Conservation (phyloP, 2,888 invertebrate genomes). For the Deilephila porcellus region DNA sequence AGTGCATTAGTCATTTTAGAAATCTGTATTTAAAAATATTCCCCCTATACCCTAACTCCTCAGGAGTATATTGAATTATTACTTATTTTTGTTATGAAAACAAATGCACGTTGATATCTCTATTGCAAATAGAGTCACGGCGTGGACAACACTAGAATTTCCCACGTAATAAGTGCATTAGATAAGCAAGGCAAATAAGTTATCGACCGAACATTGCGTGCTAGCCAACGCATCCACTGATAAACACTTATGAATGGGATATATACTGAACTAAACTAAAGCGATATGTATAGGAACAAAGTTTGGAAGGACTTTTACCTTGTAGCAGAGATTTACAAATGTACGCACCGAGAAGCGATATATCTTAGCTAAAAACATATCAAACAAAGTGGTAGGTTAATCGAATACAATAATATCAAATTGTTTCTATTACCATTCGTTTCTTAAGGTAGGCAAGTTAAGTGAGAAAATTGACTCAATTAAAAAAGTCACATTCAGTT, state of each 20-base stretch:
- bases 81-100: not conserved
- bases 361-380: too few species aligned
- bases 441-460: too few species aligned
- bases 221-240: constrained; percentile 24
- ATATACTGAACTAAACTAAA: not conserved
- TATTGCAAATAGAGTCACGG: not conserved
- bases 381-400: too few species aligned
- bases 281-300: not conserved
- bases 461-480: too few species aligned
- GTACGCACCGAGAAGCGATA: too few species aligned
- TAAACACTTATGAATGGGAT: constrained; percentile 13
- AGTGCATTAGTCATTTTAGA: too few species aligned
- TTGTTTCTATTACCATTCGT: too few species aligned
- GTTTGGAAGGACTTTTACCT: not conserved
- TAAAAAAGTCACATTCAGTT: too few species aligned
- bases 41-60: too few species aligned
- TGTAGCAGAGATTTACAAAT: too few species aligned
- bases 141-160: not conserved
- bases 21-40: too few species aligned
- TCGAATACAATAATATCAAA: too few species aligned
- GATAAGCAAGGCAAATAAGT: constrained; percentile 39
- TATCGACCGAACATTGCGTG: constrained; percentile 34
- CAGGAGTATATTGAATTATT: not conserved
- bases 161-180: constrained; percentile 31
- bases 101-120: not conserved